These are phyloP conservation scores for Gadopsis marmoratus DNA, from an alignment of 2,797 vertebrate species.

Conservation along the genomic window DNA sequence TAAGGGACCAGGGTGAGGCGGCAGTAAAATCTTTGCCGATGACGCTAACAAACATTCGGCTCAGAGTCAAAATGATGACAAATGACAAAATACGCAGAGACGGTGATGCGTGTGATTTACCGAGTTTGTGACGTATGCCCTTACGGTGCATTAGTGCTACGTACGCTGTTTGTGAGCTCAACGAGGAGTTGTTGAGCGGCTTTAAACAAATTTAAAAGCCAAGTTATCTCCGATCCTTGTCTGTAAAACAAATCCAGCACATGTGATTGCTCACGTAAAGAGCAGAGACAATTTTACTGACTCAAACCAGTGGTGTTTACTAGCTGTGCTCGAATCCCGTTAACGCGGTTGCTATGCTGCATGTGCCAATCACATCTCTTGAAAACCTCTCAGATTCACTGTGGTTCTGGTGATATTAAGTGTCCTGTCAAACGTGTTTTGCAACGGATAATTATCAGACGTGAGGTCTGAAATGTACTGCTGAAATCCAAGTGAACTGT, in stretches of 20 bases:
- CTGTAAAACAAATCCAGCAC: constrained; percentile 9
- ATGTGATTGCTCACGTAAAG: background rate
- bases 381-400: background rate
- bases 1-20: constrained; percentile 37
- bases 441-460: background rate
- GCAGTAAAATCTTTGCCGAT: background rate
- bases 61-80: background rate
- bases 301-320: constrained; percentile 1
- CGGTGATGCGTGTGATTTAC: constrained; percentile 27
- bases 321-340: constrained; percentile 21
- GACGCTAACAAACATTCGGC: background rate
- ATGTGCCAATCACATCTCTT: constrained; percentile 44
- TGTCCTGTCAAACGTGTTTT: constrained; percentile 20
- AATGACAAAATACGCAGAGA: constrained; percentile 2
- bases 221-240: constrained; percentile 10
- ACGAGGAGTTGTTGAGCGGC: constrained; percentile 10
- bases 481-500: constrained; percentile 6
- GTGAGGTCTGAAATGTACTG: constrained; percentile 1
- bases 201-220: constrained; percentile 16
- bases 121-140: constrained; percentile 23
- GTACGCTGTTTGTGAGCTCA: constrained; percentile 22
- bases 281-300: constrained; percentile 9
- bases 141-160: constrained; percentile 30
- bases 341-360: constrained; percentile 17
- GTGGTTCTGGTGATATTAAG: background rate